Evolutionary conservation across 2,113 vertebrate genomes (phyloP), one percentile per base, ranked within the genome.

Genomic region (Hippocampus guttulatus): DNA sequence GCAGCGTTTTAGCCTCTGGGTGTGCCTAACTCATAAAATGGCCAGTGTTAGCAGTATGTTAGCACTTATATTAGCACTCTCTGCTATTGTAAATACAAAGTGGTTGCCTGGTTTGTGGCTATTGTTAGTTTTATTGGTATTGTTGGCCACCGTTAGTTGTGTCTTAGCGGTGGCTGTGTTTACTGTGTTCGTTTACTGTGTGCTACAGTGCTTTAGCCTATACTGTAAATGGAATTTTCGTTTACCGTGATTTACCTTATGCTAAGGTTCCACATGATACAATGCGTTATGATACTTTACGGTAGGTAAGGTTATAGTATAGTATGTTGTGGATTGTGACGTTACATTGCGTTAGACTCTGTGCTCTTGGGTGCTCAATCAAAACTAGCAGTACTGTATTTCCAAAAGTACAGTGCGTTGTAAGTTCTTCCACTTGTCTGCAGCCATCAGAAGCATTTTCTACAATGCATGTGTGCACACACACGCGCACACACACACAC

Each of bases 381-480:
- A n/a, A 54, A 54, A 60, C 14, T 16, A 60, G 27, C 5, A 60
- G 57, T 25, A 57, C 21, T 5, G 25, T 60, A 55, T n/a, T 55
- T 3, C 52, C n/a, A 11, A 55, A 55, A 55, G 21, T 60, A 60
- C 27, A 45, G 43, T 14, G 9, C 8, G 81, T 79, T 80, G 54
- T 75, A 78, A 71, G 75, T 66, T 77, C 84, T 81, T 64, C 79
- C 84, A 86, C 85, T 84, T 85, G 87, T 89, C 79, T 78, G 60
- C 74, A 70, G 75, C 81, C 84, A 79, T 87, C 84, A 82, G 77
- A 74, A 68, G 64, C 64, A 45, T 76, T 58, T 68, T 83, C 70
- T 79, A 69, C 68, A 81, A 55, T 51, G 60, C 67, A 64, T 68
- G 76, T 63, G 55, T 64, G 70, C 67, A 67, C 74, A 68, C 64